Evolutionary conservation across 37 sponge, comb jelly and placozoan species (phyloP).

Genomic region (Hexactinellida sp.): DNA sequence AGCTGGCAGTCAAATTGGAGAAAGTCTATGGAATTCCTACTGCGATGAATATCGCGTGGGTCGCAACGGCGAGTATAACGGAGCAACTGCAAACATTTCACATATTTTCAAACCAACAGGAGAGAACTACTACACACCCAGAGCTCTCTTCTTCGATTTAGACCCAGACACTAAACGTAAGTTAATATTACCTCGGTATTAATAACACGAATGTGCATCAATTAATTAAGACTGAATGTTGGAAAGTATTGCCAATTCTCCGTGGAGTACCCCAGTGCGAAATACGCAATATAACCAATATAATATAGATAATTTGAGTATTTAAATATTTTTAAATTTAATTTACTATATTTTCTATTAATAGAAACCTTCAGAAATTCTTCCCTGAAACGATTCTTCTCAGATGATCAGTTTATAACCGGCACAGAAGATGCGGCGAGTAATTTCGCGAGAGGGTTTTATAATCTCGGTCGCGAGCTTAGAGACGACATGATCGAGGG

Average conservation of each 20-base stretch:
- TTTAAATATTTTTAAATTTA: too few species aligned
- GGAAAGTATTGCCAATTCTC: too few species aligned
- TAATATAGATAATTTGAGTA: too few species aligned
- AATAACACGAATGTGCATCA: neutral
- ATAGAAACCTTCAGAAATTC: neutral
- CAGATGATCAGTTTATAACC: neutral
- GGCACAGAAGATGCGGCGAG: neutral
- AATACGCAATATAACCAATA: too few species aligned
- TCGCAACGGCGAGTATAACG: neutral
- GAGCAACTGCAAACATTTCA: neutral
- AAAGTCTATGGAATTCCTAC: neutral
- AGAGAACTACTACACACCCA: neutral
- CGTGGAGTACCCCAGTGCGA: too few species aligned
- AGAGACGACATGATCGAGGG: slow-evolving; percentile 11
- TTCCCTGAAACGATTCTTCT: neutral
- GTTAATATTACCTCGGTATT: neutral
- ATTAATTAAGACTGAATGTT: too few species aligned
- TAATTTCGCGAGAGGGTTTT: neutral
- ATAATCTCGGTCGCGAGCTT: neutral
- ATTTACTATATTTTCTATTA: neutral
- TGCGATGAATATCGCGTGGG: neutral
- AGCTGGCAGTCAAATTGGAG: neutral
- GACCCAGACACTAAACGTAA: neutral
- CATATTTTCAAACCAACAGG: neutral
- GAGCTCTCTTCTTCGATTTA: slow-evolving; percentile 13